Conservation (phyloP, 1,140 invertebrate species). For the Drosophila saltans region DNA sequence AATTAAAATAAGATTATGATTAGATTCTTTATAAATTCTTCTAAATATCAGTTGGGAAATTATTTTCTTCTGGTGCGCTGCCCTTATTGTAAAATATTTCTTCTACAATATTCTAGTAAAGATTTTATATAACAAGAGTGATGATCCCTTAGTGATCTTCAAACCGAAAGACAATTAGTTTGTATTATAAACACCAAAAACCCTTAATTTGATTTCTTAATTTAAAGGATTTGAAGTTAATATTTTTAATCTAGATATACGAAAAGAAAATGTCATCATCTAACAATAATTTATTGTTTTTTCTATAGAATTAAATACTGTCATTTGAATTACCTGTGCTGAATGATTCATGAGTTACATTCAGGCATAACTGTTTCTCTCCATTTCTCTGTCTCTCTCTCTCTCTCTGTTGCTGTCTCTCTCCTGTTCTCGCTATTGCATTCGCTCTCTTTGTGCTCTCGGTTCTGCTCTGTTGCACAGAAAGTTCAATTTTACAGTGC, state of each 20-base stretch:
- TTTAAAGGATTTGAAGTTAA: too few species aligned
- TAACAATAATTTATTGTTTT: neutral
- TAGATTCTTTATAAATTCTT: too few species aligned
- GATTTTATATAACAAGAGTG: too few species aligned
- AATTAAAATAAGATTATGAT: neutral
- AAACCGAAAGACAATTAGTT: too few species aligned
- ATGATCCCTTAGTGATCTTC: too few species aligned
- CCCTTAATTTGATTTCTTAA: too few species aligned
- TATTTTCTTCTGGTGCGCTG: too few species aligned
- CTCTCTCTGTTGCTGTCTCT: neutral
- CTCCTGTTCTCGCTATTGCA: constrained; percentile 2
- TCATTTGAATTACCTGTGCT: constrained; percentile 31
- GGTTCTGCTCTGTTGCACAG: constrained; percentile 68
- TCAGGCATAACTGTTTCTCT: constrained; percentile 39
- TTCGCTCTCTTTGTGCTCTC: constrained; percentile 10
- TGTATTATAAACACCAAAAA: too few species aligned
- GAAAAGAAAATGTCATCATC: neutral
- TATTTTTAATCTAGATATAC: too few species aligned
- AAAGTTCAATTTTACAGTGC: constrained; percentile 67
- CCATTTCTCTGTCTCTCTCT: constrained; percentile 17
- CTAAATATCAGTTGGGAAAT: too few species aligned
- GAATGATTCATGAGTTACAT: constrained; percentile 63
- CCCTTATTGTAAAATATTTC: too few species aligned
- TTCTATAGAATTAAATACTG: neutral
- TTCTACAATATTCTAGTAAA: too few species aligned